phyloP scores from a whole-genome alignment of 2,888 invertebrate species.

The Chalcis sispes region DNA sequence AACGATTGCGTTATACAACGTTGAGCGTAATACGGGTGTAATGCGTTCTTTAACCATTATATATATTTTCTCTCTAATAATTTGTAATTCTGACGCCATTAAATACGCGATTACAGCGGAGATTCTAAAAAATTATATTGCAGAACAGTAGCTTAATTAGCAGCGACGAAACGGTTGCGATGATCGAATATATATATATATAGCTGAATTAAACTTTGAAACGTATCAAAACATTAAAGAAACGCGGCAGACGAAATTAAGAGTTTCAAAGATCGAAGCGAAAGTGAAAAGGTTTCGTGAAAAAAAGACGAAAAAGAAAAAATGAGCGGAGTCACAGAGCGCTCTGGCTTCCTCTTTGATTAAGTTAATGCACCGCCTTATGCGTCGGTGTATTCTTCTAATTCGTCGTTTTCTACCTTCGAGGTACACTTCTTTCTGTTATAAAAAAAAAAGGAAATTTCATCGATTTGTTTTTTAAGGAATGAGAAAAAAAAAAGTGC shows the following conservation, averaged over 20 bases:
- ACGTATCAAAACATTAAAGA: constrained; percentile 29
- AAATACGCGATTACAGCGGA: background rate
- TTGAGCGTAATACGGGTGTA: too few species aligned
- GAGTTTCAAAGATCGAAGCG: background rate
- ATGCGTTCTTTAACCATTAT: too few species aligned
- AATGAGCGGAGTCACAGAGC: constrained; percentile 28
- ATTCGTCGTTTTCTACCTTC: constrained; percentile 10
- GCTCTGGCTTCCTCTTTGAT: constrained; percentile 39
- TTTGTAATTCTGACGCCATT: constrained; percentile 11
- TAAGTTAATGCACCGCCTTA: constrained; percentile 47
- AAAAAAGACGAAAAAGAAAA: background rate
- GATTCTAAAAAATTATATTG: background rate
- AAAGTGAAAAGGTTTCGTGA: background rate
- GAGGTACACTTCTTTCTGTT: background rate
- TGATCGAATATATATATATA: background rate
- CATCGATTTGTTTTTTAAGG: background rate
- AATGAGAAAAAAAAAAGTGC: background rate
- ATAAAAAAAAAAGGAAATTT: background rate
- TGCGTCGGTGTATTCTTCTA: constrained; percentile 1
- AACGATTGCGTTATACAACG: too few species aligned
- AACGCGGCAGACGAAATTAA: background rate
- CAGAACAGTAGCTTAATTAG: constrained; percentile 37
- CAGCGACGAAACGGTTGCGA: background rate
- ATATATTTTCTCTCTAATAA: constrained; percentile 9
- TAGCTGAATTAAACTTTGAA: constrained; percentile 5